Base-by-base conservation (phyloP, 2,797 vertebrate genomes). In the Pipistrellus nathusii region DNA sequence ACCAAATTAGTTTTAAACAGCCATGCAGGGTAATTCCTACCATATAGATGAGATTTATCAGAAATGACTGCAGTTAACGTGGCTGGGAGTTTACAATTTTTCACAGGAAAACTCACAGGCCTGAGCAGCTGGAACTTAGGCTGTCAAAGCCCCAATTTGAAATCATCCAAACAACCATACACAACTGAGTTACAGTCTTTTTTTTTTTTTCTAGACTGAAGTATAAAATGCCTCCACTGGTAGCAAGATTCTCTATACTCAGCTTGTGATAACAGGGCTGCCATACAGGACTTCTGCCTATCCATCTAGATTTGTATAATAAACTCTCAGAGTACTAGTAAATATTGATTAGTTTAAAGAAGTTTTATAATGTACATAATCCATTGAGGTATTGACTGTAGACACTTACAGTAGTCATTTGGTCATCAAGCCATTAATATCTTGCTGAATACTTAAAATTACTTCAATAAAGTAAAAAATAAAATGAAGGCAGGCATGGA, bases 231-330 rank as follows among this genome's bases (percentile, higher is more conserved):
- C 27, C 41, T 94, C 82, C 10, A 14, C 20, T 13, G 46, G 72
- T 53, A 83, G 46, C 0, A 85, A 48, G 38, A 38, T 6, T 41
- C n/a, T 30, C 76, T 82, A 13, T 78, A 62, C 32, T 92, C 71
- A n/a, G 51, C 3, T 72, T 82, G 7, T 55, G 44, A 21, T 87
- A 85, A 85, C 0, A 95, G 25, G 41, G 44, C 27, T 91, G 41
- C 13, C 48, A 95, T 78, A 53, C 1, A 38, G 13, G 23, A 14
- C 44, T 85, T 82, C 82, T 91, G 32, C 32, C 27, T 71, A 51
- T 59, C 41, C 93, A 69, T 53, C 41, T 94, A 69, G 23, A 75
- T 81, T 94, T 82, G 38, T 20, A 69, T 73, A 85, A 83, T 66
- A 86, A 95, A 71, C 78, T 90, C 13, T 51, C 51, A 32, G 25